A percentile compares a stretch with the other conserved stretches of the same genome.
Conservation (phyloP, 1,140 invertebrate species). For the Nixonia krombeini region DNA sequence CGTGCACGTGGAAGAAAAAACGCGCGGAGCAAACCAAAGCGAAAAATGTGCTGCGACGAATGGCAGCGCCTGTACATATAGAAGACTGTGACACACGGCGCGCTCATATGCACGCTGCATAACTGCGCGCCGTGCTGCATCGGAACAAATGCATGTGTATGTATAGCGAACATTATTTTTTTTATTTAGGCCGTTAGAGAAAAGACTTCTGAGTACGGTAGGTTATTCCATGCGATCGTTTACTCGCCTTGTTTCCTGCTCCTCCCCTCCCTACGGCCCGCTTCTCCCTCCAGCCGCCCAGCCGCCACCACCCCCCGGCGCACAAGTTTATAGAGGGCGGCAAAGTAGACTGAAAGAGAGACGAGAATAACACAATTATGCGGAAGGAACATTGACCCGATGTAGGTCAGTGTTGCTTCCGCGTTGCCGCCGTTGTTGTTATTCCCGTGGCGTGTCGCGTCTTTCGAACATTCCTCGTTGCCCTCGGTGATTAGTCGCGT, state of each 20-base stretch:
- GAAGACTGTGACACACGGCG: conserved; percentile 61
- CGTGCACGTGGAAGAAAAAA: too few relatives aligned
- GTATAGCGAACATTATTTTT: conserved; percentile 65
- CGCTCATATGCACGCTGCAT: conserved; percentile 44
- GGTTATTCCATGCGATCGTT: background rate
- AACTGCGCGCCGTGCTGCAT: conserved; percentile 50
- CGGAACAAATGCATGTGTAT: conserved; percentile 51
- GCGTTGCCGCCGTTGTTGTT: background rate
- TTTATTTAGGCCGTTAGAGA: conserved; percentile 57
- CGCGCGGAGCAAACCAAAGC: conserved; percentile 59
- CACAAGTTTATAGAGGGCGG: conserved; percentile 1
- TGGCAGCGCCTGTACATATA: conserved; percentile 53
- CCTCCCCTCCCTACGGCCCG: background rate
- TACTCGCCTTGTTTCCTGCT: background rate
- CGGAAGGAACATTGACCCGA: conserved; percentile 3
- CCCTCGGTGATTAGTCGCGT: background rate
- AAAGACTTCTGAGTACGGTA: conserved; percentile 29
- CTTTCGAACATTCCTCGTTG: conserved; percentile 4
- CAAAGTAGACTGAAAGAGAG: background rate
- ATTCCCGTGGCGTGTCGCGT: background rate
- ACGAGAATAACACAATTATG: conserved; percentile 2
- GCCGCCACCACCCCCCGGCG: too few relatives aligned
- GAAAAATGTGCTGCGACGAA: conserved; percentile 38
- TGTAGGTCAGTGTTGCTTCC: conserved; percentile 5
- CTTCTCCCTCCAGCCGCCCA: too few relatives aligned